Conservation (phyloP, 2,797 vertebrate species). For the Muraenolepis orangiensis region DNA sequence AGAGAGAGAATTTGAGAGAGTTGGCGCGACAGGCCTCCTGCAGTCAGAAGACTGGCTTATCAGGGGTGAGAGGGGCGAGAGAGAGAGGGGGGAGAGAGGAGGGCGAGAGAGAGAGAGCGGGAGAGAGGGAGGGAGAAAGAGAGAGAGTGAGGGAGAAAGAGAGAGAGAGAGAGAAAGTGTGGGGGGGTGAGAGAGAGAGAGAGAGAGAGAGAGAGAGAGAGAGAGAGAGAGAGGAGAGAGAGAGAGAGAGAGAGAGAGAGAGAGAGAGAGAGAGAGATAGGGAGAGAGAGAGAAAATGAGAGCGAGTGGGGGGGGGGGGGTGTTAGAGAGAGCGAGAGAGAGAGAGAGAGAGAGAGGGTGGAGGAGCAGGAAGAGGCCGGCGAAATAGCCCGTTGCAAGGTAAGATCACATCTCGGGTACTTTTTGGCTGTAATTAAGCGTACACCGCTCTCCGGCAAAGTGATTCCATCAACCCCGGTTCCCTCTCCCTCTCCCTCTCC, state of each 20-base stretch:
- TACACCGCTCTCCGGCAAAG: slow-evolving; percentile 55
- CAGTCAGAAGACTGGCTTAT: slow-evolving; percentile 38
- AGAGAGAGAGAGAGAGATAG: slow-evolving; percentile 46
- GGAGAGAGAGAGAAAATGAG: neutral
- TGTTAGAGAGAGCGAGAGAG: neutral
- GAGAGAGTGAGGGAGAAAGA: slow-evolving; percentile 13
- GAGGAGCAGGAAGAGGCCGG: slow-evolving; percentile 54
- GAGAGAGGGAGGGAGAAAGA: slow-evolving; percentile 35
- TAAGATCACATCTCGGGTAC: slow-evolving; percentile 71
- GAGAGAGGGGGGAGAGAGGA: slow-evolving; percentile 6
- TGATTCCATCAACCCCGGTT: slow-evolving; percentile 70
- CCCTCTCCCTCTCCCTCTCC: slow-evolving; percentile 49
- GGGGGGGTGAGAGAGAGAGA: slow-evolving; percentile 46
- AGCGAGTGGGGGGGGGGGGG: neutral
- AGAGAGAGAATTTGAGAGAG: slow-evolving; percentile 20
- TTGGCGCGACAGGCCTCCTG: neutral
- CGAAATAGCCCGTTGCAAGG: slow-evolving; percentile 71
- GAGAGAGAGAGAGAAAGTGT: slow-evolving; percentile 47
- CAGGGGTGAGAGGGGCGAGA: slow-evolving; percentile 13
- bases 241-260: slow-evolving; percentile 16
- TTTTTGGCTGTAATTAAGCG: slow-evolving; percentile 73
- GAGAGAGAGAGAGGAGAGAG: slow-evolving; percentile 47
- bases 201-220: neutral
- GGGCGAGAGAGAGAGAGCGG: slow-evolving; percentile 31
- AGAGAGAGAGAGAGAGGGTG: slow-evolving; percentile 11